Conservation (phyloP, 2,113 vertebrate species). For the Vidua chalybeata region DNA sequence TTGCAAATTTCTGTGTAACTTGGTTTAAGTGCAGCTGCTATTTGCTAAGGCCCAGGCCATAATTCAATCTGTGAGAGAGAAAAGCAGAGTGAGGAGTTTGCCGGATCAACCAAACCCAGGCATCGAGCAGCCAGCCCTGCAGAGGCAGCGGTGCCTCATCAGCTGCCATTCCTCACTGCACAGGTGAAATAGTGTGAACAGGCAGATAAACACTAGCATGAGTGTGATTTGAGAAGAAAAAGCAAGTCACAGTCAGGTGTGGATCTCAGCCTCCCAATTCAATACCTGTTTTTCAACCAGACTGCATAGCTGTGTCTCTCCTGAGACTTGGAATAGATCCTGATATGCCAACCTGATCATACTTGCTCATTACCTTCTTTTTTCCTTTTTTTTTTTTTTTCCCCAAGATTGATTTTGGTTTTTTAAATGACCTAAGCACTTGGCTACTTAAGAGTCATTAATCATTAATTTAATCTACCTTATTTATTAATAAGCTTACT, state of each 20-base stretch:
- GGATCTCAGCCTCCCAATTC: neutral
- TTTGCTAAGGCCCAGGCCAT: neutral
- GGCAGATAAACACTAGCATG: neutral
- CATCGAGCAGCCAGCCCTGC: accelerated
- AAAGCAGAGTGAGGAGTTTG: neutral
- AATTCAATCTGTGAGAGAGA: neutral
- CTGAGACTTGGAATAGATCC: neutral
- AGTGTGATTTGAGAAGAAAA: neutral
- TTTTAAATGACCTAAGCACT: neutral
- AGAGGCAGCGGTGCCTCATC: neutral
- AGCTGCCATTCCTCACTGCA: neutral
- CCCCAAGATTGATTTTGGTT: neutral
- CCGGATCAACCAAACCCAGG: neutral
- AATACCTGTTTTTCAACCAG: neutral
- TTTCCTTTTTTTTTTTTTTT: no score
- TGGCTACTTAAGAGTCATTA: conserved; percentile 21
- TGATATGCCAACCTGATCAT: neutral
- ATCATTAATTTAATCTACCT: conserved; percentile 33
- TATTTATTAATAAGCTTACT: conserved; percentile 36
- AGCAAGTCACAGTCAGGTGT: neutral
- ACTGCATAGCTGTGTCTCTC: neutral
- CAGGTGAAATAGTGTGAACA: neutral
- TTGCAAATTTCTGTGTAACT: neutral
- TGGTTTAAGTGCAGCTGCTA: neutral
- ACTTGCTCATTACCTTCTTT: neutral